phyloP scores from a whole-genome alignment of 2,888 invertebrate species.

The Diachrysia chrysitis region DNA sequence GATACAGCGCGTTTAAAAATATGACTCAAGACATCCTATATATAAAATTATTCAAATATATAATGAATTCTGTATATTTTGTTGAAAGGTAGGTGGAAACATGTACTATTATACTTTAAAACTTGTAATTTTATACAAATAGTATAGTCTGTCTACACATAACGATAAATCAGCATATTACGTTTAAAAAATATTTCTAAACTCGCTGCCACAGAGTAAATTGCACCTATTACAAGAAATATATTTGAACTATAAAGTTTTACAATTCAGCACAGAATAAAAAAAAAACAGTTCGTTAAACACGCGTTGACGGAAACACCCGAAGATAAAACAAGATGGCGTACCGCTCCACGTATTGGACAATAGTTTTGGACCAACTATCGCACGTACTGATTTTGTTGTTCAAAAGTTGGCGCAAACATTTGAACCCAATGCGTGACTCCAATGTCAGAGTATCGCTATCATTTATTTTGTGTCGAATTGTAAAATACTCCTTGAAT shows the following conservation, averaged over 20 bases:
- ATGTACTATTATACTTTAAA: background rate
- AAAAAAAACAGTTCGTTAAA: too few relatives aligned
- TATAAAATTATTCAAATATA: background rate
- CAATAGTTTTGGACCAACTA: too few relatives aligned
- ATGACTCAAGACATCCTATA: conserved; percentile 18
- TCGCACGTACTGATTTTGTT: too few relatives aligned
- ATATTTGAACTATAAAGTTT: conserved; percentile 13
- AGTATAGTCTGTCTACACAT: background rate
- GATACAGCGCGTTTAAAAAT: conserved; percentile 37
- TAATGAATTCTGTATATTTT: background rate
- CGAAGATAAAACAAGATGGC: conserved; percentile 20
- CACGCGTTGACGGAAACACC: too few relatives aligned
- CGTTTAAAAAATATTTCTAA: conserved; percentile 51
- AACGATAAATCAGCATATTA: too few relatives aligned
- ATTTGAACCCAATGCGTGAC: too few relatives aligned
- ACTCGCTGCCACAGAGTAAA: conserved; percentile 51
- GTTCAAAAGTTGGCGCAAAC: too few relatives aligned
- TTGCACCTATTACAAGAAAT: conserved; percentile 59
- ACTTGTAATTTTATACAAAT: background rate
- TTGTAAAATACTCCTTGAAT: conserved; percentile 11
- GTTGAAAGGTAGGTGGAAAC: background rate
- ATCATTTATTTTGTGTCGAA: conserved; percentile 24
- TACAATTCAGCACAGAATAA: conserved; percentile 39
- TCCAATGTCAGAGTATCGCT: too few relatives aligned
- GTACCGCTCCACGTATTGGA: too few relatives aligned